These are phyloP conservation scores for Anolis apletophallus DNA, from an alignment of 2,797 vertebrate genomes.

Conservation along the genomic window DNA sequence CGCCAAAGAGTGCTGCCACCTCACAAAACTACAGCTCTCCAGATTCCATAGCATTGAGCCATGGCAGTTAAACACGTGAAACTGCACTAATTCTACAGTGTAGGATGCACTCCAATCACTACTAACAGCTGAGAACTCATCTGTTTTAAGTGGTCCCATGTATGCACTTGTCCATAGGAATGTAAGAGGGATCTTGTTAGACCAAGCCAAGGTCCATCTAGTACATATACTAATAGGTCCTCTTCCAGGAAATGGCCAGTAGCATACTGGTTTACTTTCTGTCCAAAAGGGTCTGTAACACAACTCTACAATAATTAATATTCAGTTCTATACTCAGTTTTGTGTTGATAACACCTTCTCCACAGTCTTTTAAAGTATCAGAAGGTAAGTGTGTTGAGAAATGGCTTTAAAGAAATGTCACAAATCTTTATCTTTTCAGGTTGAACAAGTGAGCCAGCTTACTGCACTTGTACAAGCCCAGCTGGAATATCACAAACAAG, in stretches of 20 bases:
- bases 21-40: no score
- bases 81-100: no score
- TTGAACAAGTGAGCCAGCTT: conserved; percentile 98
- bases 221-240: background rate
- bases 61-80: no score
- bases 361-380: background rate
- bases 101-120: background rate
- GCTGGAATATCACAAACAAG: conserved; percentile 95
- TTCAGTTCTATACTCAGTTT: background rate
- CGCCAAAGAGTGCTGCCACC: no score
- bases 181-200: background rate
- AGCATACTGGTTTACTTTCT: background rate
- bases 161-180: background rate
- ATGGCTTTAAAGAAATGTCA: background rate
- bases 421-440: conserved; percentile 75
- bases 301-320: background rate
- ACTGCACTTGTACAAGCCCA: conserved; percentile 94
- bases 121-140: background rate
- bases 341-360: background rate
- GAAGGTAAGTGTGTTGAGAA: background rate
- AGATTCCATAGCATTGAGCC: no score
- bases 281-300: background rate
- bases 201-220: background rate
- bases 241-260: background rate
- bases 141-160: background rate